Base-by-base conservation (phyloP, 2,888 invertebrate genomes). In the Cephus runcator region DNA sequence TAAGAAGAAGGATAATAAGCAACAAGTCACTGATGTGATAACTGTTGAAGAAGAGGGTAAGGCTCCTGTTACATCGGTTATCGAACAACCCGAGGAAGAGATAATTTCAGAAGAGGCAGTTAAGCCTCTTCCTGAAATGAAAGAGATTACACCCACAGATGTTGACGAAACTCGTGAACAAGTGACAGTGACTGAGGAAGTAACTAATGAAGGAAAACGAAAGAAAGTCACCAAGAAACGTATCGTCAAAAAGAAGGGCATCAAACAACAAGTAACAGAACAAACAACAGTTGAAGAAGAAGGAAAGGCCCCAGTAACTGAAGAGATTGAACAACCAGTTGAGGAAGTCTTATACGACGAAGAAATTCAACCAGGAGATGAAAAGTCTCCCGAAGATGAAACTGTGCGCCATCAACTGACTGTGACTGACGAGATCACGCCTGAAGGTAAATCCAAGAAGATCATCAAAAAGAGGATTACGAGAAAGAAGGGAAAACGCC, bases 11-110 rank as follows among this genome's bases (percentile, higher is more conserved):
- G 73, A 2, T 12, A 33, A 23, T 89, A 88, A 73, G 91, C 90
- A 69, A 91, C 91, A 34, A 91, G 84, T 92, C 6, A 88, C 92
- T 23, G 92, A 92, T 86, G 91, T 92, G 78, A 85, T 91, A 23
- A 92, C 89, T 81, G 86, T 88, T 69, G 84, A 90, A 77, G 89
- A 90, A 77, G 92, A 89, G 77, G 91, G 88, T 71, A 91, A 90
- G 79, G 89, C 92, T 84, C 91, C 92, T 34, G 83, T 92, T 74
- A 90, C 90, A 80, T 90, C 92, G 81, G 91, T 93, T 33, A 87
- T 89, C 35, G 89, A 93, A 4, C 89, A 88, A 40, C 90, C 92
- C 40, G 81, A 86, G 3, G 92, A 92, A 80, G 81, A 69, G 31
- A 34, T 76, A 12, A 83, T 89, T 6, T 86, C 88, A 4, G 84